Base-by-base conservation (phyloP, 1,140 invertebrate species). In the Pentalonia nigronervosa region DNA sequence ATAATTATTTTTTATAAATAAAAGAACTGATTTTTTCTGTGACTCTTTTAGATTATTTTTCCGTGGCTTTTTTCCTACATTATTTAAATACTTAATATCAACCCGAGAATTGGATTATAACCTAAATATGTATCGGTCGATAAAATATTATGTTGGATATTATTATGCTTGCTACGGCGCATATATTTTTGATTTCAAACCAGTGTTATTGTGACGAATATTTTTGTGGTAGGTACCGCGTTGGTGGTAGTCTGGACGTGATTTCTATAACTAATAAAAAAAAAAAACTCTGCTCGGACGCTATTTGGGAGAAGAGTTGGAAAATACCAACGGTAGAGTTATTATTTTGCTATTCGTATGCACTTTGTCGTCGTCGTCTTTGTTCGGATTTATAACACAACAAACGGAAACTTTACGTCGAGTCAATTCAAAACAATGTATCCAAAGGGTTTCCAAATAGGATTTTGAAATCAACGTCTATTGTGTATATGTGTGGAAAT, bases 381-480 rank as follows among this genome's bases (percentile, higher is more conserved):
- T n/a, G 30, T 67, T 67, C 30, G 30, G n/a, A 17, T n/a, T 67
- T 30, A 67, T 67, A 67, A 67, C 30, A 17, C 60, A 17, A 76
- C 30, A 76, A 34, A n/a, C 14, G 81, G 21, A 83, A 83, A 83
- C 34, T 41, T 83, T 34, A 83, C 81, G 81, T 83, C 34, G n/a
- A 41, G n/a, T 83, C 34, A 41, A 41, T 83, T 34, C 8, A 8
- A 83, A 21, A 83, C 34, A 83, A 34, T 36, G 36, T 41, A 36
- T 41, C 41, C 41, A 41, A 41, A 41, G 81, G 81, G 81, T 83
- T 41, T 83, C 20, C 36, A 83, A 83, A 83, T 83, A 7, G n/a
- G 81, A 83, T 83, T 83, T 83, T 21, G 21, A 83, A 83, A 83
- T 83, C 81, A 83, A 83, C 21, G 81, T 41, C 81, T 83, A 83